Evolutionary conservation across 64 coral and sea anemone genomes (phyloP), one percentile per base, ranked within the genome.

Genomic region (Porites australiensis): DNA sequence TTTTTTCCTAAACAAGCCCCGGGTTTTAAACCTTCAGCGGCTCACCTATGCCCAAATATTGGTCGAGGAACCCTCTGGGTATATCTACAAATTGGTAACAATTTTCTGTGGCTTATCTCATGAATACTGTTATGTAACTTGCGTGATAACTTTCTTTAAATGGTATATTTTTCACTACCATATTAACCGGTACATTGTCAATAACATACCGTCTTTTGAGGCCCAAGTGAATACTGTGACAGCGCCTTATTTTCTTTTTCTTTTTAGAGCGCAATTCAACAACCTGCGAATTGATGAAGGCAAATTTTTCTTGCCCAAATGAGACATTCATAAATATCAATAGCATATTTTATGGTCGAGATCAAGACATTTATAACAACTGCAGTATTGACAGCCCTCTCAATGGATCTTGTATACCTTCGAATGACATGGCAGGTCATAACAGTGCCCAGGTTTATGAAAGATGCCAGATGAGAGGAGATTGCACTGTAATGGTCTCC

Each of bases 281-380:
- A 51, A 44, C 73, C 9, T 92, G 79, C 22, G 68, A 85, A 3
- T 84, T 74, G 23, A 43, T 75, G 77, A 84, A 11, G 16, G 51
- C 46, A n/a, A 65, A 74, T 58, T 20, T 92, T 11, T 50, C 60
- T 4, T 92, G 90, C 74, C 90, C 79, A 21, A 46, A 54, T 11
- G 70, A 44, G 3, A 75, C 90, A 13, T 92, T 92, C 44, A 92
- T 92, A 54, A 92, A 92, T 44, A 48, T 92, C 20, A 59, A 85
- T 16, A 16, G 49, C 45, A 64, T 76, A 19, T 76, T 85, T 70
- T 83, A 84, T 58, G 90, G 90, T 4, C 78, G 55, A 61, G 78
- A 81, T 16, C 27, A 52, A 71, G 89, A 15, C 62, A 76, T 12
- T 64, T 44, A 10, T 58, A 82, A 45, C 16, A 46, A 37, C 47